Percentiles rank a stretch among this genome's conserved stretches.
These are phyloP conservation scores for Trissolcus brochymenae DNA, from an alignment of 2,888 invertebrate species.

Conservation along the genomic window DNA sequence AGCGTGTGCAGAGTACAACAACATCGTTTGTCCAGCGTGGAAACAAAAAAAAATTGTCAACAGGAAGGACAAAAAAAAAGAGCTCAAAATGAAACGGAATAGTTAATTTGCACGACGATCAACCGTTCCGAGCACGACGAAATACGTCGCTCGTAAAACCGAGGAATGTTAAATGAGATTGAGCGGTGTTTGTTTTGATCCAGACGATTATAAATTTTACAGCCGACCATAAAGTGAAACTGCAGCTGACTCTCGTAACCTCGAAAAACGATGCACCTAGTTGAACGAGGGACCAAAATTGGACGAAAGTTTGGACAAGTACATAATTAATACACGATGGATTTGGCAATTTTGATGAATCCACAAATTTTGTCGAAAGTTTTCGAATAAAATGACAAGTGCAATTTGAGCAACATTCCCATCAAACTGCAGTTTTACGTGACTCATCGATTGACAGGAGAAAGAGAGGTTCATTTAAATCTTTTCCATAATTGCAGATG, in stretches of 20 bases:
- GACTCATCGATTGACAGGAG: too few relatives aligned
- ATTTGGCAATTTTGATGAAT: too few relatives aligned
- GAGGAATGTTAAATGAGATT: constrained; percentile 22
- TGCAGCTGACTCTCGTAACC: background rate
- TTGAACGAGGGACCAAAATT: background rate
- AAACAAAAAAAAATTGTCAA: background rate
- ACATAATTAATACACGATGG: too few relatives aligned
- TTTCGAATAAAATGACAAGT: too few relatives aligned
- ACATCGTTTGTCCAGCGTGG: background rate
- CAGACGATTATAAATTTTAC: constrained; percentile 27
- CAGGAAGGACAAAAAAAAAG: too few relatives aligned
- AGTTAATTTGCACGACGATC: constrained; percentile 8
- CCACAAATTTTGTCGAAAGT: too few relatives aligned
- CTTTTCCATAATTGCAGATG: too few relatives aligned
- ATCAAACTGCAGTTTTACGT: too few relatives aligned
- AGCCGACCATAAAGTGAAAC: constrained; percentile 16
- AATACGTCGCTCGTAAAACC: constrained; percentile 9
- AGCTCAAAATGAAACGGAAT: constrained; percentile 1
- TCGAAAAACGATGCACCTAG: background rate
- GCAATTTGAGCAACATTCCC: too few relatives aligned
- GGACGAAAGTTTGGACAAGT: background rate
- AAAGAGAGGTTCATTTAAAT: too few relatives aligned
- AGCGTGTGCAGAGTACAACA: too few relatives aligned
- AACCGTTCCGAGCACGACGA: constrained; percentile 12
- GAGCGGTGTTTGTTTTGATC: constrained; percentile 19